phyloP scores from a whole-genome alignment of 2,888 invertebrate species.

The Agonopterix heracliana region DNA sequence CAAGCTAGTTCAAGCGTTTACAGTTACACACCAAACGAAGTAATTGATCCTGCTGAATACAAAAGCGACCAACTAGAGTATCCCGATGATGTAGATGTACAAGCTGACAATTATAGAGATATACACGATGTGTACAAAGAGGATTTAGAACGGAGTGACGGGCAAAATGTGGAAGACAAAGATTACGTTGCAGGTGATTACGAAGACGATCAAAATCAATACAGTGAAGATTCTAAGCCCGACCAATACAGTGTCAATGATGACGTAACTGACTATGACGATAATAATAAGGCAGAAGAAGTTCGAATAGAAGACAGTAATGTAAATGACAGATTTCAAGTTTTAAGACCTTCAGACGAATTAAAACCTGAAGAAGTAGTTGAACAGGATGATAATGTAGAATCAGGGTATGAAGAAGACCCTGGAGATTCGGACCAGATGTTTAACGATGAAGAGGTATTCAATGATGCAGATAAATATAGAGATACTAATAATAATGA shows the following conservation, averaged over 20 bases:
- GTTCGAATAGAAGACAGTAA: slow-evolving; percentile 22
- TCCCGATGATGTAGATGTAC: slow-evolving; percentile 15
- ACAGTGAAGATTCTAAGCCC: slow-evolving; percentile 9
- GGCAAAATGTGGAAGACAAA: slow-evolving; percentile 14
- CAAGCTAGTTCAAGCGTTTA: slow-evolving; percentile 47
- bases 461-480: slow-evolving; percentile 26
- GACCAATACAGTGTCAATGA: slow-evolving; percentile 14
- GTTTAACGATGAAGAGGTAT: slow-evolving; percentile 40
- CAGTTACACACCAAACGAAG: slow-evolving; percentile 33
- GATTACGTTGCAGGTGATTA: slow-evolving; percentile 22
- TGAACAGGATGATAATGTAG: slow-evolving; percentile 19
- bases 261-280: slow-evolving; percentile 1
- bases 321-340: slow-evolving; percentile 35
- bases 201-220: slow-evolving; percentile 18
- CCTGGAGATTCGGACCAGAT: slow-evolving; percentile 30
- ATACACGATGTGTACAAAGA: slow-evolving; percentile 5
- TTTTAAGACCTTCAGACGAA: slow-evolving; percentile 23
- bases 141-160: not conserved
- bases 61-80: slow-evolving; percentile 8
- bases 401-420: slow-evolving; percentile 29
- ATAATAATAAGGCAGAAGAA: slow-evolving; percentile 13
- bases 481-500: slow-evolving; percentile 47
- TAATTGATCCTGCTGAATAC: slow-evolving; percentile 3
- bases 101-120: slow-evolving; percentile 14
- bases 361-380: too few relatives aligned